Evolutionary conservation across 2,888 invertebrate genomes (phyloP).

Genomic region (Chesias legatella): DNA sequence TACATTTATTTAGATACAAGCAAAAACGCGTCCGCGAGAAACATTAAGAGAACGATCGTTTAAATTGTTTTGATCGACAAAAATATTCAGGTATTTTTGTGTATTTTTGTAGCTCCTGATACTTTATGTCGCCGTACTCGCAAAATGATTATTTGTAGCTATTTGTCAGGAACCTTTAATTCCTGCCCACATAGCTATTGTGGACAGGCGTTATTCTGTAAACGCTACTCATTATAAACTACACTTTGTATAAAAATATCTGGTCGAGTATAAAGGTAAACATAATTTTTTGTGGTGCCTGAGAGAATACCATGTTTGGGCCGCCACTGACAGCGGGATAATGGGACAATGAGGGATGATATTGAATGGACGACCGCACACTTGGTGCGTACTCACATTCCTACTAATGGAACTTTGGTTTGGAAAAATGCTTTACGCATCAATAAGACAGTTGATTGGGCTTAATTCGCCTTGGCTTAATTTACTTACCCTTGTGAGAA

Average conservation of each 20-base stretch:
- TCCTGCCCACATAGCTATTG: slow-evolving; percentile 65
- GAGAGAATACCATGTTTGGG: slow-evolving; percentile 76
- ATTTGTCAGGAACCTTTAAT: slow-evolving; percentile 69
- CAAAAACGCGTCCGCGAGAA: too few species aligned
- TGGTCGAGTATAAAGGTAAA: slow-evolving; percentile 78
- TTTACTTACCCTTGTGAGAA: too few species aligned
- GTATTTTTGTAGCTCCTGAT: too few species aligned
- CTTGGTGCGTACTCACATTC: slow-evolving; percentile 52
- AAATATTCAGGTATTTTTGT: too few species aligned
- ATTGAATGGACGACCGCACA: slow-evolving; percentile 76
- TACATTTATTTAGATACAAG: too few species aligned
- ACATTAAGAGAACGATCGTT: too few species aligned
- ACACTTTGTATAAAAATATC: slow-evolving; percentile 78
- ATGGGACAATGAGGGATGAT: slow-evolving; percentile 66
- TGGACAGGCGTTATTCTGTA: slow-evolving; percentile 78
- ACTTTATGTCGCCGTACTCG: slow-evolving; percentile 43
- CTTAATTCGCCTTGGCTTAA: too few species aligned
- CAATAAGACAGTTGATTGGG: too few species aligned
- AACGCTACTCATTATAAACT: slow-evolving; percentile 72
- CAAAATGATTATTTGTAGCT: slow-evolving; percentile 35
- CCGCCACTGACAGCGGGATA: slow-evolving; percentile 68
- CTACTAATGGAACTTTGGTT: slow-evolving; percentile 11
- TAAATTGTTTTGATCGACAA: too few species aligned
- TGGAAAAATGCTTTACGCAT: too few species aligned
- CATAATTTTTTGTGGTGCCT: slow-evolving; percentile 67